Conservation (phyloP, 2,113 vertebrate genomes). For the Oxyura jamaicensis region DNA sequence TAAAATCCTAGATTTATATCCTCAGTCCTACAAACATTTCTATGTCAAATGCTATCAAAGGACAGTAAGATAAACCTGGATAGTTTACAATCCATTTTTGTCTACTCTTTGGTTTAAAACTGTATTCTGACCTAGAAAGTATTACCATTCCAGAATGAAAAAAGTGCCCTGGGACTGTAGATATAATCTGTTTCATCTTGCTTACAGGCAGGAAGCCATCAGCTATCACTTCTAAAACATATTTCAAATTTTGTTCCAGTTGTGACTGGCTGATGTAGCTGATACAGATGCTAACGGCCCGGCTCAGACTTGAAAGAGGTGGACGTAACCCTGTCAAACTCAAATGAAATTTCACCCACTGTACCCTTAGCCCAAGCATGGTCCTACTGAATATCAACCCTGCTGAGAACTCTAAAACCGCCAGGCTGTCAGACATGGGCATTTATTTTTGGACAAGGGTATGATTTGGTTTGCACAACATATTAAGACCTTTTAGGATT, state of each 20-base stretch:
- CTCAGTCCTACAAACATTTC: not conserved
- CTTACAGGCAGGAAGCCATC: not conserved
- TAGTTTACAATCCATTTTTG: not conserved
- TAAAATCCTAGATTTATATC: slow-evolving; percentile 7
- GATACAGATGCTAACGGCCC: not conserved
- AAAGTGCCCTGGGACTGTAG: not conserved
- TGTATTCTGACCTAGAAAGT: not conserved
- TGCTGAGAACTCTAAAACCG: not conserved
- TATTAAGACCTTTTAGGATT: not conserved
- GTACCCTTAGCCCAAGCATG: not conserved
- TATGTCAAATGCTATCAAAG: not conserved
- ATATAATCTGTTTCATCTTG: not conserved
- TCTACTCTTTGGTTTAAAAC: not conserved
- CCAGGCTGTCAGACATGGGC: not conserved
- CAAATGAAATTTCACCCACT: not conserved
- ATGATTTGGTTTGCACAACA: not conserved
- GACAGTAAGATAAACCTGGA: not conserved
- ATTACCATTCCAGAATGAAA: not conserved
- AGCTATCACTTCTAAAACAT: not conserved
- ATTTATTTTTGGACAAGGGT: not conserved
- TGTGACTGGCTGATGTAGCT: not conserved
- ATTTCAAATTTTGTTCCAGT: not conserved
- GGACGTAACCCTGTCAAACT: not conserved
- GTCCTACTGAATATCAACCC: not conserved
- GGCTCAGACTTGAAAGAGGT: not conserved